Evolutionary conservation across 2,113 vertebrate species (phyloP).

Genomic region (Heterotilapia buettikoferi): DNA sequence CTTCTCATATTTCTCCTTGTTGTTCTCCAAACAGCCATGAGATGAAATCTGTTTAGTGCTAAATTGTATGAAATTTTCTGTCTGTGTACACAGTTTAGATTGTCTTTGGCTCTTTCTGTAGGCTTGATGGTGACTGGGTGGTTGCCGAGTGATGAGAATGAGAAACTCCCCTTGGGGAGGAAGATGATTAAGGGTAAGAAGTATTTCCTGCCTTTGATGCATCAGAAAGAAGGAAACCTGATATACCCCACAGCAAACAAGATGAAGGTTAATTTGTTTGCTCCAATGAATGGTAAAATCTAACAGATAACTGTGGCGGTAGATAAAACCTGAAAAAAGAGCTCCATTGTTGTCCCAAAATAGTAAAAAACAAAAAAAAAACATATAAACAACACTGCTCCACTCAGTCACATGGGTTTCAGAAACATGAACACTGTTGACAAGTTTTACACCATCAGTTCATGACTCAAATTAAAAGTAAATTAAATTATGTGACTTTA

Average conservation of each 20-base stretch:
- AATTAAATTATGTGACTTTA: neutral
- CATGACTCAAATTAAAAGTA: neutral
- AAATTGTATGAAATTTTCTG: neutral
- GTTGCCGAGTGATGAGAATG: constrained; percentile 12
- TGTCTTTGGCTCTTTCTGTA: neutral
- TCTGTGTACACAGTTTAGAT: neutral
- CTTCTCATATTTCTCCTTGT: constrained; percentile 1
- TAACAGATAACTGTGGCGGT: neutral
- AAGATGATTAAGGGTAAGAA: constrained; percentile 28
- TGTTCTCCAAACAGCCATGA: neutral
- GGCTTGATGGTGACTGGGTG: neutral
- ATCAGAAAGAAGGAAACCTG: neutral
- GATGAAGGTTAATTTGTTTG: neutral
- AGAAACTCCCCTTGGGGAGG: neutral
- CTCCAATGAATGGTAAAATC: neutral
- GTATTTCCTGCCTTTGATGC: constrained; percentile 48
- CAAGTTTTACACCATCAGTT: neutral
- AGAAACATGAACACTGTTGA: neutral
- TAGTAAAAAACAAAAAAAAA: neutral
- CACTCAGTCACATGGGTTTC: neutral
- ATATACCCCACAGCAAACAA: neutral
- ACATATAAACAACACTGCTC: neutral
- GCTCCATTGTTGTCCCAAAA: neutral
- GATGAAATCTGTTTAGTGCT: neutral
- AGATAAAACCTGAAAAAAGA: neutral